Evolutionary conservation across 2,888 invertebrate species (phyloP).

Genomic region (Venusia cambrica): DNA sequence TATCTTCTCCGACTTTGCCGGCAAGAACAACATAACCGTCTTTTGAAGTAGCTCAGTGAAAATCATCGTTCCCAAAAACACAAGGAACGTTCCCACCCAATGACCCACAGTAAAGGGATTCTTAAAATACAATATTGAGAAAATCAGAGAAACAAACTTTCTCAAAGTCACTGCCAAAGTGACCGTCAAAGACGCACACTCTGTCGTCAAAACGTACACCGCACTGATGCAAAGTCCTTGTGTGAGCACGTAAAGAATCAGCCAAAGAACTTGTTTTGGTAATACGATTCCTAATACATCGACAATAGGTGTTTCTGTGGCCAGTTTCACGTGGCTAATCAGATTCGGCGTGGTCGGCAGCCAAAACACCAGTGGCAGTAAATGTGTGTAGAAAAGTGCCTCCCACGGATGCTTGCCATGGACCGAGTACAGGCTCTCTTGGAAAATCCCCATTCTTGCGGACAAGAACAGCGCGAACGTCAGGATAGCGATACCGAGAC

Average conservation of each 20-base stretch:
- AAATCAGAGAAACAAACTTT: constrained; percentile 96
- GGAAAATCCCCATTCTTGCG: constrained; percentile 97
- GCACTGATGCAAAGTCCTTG: constrained; percentile 97
- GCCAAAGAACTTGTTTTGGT: constrained; percentile 89
- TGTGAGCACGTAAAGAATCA: constrained; percentile 91
- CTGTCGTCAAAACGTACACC: constrained; percentile 96
- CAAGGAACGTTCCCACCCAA: constrained; percentile 94
- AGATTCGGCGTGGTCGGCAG: constrained; percentile 89
- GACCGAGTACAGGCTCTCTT: constrained; percentile 90
- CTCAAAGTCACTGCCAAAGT: constrained; percentile 97
- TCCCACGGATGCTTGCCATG: constrained; percentile 96
- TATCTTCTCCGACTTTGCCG: constrained; percentile 42
- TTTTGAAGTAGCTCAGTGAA: constrained; percentile 90
- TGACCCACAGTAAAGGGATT: constrained; percentile 96
- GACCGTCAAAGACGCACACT: constrained; percentile 96
- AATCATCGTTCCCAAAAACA: constrained; percentile 95
- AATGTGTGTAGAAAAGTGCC: constrained; percentile 93
- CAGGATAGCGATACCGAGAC: constrained; percentile 88
- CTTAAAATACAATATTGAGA: constrained; percentile 96
- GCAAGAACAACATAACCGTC: constrained; percentile 54
- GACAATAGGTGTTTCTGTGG: constrained; percentile 83
- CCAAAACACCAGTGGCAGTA: constrained; percentile 95
- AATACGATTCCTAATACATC: constrained; percentile 82
- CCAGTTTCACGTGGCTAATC: constrained; percentile 86
- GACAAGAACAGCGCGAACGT: constrained; percentile 95